Percentiles rank a stretch among this genome's conserved stretches.
Conservation (phyloP, 2,888 invertebrate genomes). For the Hydriomena furcata region DNA sequence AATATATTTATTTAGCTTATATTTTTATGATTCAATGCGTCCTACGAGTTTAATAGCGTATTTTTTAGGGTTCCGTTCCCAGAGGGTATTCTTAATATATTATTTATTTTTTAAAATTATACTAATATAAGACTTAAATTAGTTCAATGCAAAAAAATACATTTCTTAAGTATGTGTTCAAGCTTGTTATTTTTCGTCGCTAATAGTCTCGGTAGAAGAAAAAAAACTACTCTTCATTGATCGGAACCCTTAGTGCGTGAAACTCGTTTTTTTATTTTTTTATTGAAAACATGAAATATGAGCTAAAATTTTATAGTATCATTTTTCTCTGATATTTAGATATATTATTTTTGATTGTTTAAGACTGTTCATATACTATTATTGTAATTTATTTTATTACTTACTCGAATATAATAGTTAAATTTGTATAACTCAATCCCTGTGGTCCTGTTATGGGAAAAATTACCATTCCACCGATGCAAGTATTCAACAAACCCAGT, state of each 20-base stretch:
- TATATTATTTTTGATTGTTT: constrained; percentile 64
- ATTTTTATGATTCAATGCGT: constrained; percentile 55
- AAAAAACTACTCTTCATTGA: too few relatives aligned
- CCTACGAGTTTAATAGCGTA: too few relatives aligned
- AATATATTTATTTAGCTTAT: constrained; percentile 43
- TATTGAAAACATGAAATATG: constrained; percentile 42
- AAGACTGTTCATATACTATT: constrained; percentile 70
- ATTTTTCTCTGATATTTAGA: constrained; percentile 61
- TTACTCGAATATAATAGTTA: constrained; percentile 64
- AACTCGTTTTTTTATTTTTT: too few relatives aligned
- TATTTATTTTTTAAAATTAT: too few relatives aligned
- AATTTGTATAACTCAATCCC: neutral
- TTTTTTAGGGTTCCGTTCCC: too few relatives aligned
- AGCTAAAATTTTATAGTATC: constrained; percentile 59
- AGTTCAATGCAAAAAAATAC: too few relatives aligned
- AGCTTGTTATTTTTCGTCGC: too few relatives aligned
- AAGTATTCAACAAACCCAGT: constrained; percentile 67
- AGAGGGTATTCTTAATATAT: too few relatives aligned
- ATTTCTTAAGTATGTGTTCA: too few relatives aligned
- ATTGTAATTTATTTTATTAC: constrained; percentile 57
- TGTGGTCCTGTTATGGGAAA: neutral
- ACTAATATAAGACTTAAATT: too few relatives aligned
- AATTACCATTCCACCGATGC: constrained; percentile 77
- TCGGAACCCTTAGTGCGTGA: too few relatives aligned
- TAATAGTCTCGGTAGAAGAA: too few relatives aligned